Evolutionary conservation across 2,888 invertebrate genomes (phyloP).

Genomic region (Oscheius sp.): DNA sequence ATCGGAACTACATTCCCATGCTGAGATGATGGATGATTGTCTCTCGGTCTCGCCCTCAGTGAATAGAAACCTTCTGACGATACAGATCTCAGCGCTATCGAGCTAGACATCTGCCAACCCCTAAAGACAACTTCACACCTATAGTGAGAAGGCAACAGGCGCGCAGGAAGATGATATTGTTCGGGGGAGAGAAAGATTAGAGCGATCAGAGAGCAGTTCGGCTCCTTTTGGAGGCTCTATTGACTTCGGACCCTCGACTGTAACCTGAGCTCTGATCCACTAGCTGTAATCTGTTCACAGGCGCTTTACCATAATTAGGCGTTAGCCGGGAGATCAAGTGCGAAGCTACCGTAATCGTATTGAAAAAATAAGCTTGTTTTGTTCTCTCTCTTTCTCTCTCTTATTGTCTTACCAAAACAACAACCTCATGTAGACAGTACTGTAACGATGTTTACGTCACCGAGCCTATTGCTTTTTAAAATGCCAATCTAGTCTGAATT

Average conservation of each 20-base stretch:
- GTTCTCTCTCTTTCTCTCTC: too few species aligned
- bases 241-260: background rate
- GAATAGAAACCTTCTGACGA: slow-evolving; percentile 15
- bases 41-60: slow-evolving; percentile 8
- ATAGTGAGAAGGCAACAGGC: slow-evolving; percentile 19
- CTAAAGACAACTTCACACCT: slow-evolving; percentile 36
- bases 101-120: slow-evolving; percentile 34
- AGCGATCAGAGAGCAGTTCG: slow-evolving; percentile 25
- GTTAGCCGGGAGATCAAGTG: too few species aligned
- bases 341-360: too few species aligned
- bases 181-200: background rate
- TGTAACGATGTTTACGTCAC: too few species aligned
- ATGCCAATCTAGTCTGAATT: background rate
- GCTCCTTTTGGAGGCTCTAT: slow-evolving; percentile 2
- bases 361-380: too few species aligned
- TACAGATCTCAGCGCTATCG: slow-evolving; percentile 21
- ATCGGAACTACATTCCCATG: slow-evolving; percentile 36
- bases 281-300: too few species aligned
- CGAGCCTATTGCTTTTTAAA: too few species aligned
- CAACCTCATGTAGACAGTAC: too few species aligned
- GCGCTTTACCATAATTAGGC: too few species aligned
- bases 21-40: slow-evolving; percentile 37
- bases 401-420: too few species aligned
- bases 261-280: background rate
- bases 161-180: background rate